Evolutionary conservation across 2,888 invertebrate species (phyloP), one percentile per base, ranked within the genome.

Genomic region (Patella ulyssiponensis): DNA sequence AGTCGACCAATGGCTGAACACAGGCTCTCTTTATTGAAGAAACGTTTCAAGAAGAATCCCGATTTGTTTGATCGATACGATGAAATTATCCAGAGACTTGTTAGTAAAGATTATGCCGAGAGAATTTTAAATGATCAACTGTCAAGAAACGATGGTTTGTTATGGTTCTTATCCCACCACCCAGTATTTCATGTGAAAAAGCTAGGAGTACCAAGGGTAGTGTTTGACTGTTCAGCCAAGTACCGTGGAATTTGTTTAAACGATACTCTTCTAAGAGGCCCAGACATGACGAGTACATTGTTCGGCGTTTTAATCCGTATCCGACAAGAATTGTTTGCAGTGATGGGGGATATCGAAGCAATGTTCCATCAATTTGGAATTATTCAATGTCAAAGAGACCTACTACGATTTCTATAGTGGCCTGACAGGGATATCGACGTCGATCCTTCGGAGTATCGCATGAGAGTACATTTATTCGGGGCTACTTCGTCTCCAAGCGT

Each of bases 401-500:
- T 64, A 20, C 33, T 74, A 20, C 44, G 51, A 3, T 74, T 74
- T 33, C 69, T 74, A 17, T 74, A 64, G 74, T 74, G 74, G 74
- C 74, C 64, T 1, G 33, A 23, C 1, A 58, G 56, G 27, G 69
- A 74, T 17, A n/a, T 58, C 12, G 44, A 69, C 23, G 33, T 69
- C 33, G 23, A 75, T 20, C 33, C 69, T 12, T 20, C 20, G 17
- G 75, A 75, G 14, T 75, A 75, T 69, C 75, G 69, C 17, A 74
- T 58, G 64, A 74, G 23, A 20, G 75, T 75, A 23, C 75, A 75
- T n/a, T 23, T 75, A 20, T 75, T 75, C 51, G 69, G 75, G 5
- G 69, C 69, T 52, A 69, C 69, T 20, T 69, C 69, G 3, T 52
- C 52, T 15, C 75, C 52, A 15, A 75, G 75, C 52, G 64, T 64